phyloP scores from a whole-genome alignment of 2,888 invertebrate species.

The Nephrotoma flavescens region DNA sequence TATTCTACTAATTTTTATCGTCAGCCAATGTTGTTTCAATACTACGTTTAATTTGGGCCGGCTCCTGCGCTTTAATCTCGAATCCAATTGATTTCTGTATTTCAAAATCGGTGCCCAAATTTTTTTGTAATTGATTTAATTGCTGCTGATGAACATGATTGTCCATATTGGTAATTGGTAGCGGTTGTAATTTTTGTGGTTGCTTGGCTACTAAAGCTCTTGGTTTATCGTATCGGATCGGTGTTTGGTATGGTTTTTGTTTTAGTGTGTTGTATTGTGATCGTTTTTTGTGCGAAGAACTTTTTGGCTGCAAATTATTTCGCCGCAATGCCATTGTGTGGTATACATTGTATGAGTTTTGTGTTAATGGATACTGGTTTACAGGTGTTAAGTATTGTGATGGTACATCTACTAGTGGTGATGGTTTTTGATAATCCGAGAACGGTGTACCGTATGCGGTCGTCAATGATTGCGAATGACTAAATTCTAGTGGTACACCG shows the following conservation, averaged over 20 bases:
- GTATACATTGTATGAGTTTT: neutral
- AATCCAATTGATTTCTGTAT: constrained; percentile 10
- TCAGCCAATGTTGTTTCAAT: neutral
- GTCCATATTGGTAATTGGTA: neutral
- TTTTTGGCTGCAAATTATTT: neutral
- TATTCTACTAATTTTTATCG: neutral
- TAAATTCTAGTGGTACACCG: constrained; percentile 12
- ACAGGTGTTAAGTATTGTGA: neutral
- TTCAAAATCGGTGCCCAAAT: constrained; percentile 4
- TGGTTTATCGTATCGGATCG: neutral
- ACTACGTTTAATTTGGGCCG: neutral
- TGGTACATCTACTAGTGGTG: constrained; percentile 6
- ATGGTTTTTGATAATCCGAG: constrained; percentile 2
- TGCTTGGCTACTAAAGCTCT: neutral
- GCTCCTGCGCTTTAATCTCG: constrained; percentile 7
- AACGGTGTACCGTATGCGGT: constrained; percentile 24
- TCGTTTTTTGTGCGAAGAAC: neutral
- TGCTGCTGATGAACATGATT: neutral
- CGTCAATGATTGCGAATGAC: constrained; percentile 28
- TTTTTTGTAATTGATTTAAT: neutral
- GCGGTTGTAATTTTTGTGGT: neutral
- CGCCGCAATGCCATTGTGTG: neutral
- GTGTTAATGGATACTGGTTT: neutral
- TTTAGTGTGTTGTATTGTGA: neutral
- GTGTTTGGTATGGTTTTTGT: neutral